Conservation (phyloP, 2,797 vertebrate genomes). For the Mionectes olivaceus region DNA sequence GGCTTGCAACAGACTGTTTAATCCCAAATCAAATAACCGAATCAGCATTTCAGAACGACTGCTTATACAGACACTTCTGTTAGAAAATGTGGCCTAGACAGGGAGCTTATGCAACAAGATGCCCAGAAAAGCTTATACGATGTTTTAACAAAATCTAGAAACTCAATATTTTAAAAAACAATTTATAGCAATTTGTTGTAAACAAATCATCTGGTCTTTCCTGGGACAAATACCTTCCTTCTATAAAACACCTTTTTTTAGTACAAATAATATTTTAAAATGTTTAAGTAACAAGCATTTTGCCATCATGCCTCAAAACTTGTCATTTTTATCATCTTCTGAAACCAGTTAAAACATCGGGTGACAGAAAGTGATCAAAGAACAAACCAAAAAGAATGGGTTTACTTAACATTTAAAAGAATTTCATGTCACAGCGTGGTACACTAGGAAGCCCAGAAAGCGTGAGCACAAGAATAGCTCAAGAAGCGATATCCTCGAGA, state of each 20-base stretch:
- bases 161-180: neutral
- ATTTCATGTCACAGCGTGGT: neutral
- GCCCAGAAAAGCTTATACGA: neutral
- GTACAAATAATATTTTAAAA: neutral
- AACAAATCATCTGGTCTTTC: neutral
- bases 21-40: constrained; percentile 85
- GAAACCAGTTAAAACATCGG: neutral
- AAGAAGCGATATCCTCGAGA: neutral
- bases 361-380: neutral
- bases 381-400: neutral
- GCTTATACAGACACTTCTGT: constrained; percentile 80
- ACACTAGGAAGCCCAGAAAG: neutral
- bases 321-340: neutral
- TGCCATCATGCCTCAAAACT: neutral
- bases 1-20: constrained; percentile 83
- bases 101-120: constrained; percentile 58
- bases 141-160: neutral
- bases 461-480: neutral
- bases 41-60: constrained; percentile 81
- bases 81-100: constrained; percentile 62
- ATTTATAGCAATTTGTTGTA: neutral
- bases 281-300: neutral
- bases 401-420: neutral
- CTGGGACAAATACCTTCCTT: neutral
- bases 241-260: neutral